Percentiles rank a stretch among this genome's conserved stretches.
These are phyloP conservation scores for Rhynchomys soricoides DNA, from an alignment of 2,113 vertebrate species.

Conservation along the genomic window DNA sequence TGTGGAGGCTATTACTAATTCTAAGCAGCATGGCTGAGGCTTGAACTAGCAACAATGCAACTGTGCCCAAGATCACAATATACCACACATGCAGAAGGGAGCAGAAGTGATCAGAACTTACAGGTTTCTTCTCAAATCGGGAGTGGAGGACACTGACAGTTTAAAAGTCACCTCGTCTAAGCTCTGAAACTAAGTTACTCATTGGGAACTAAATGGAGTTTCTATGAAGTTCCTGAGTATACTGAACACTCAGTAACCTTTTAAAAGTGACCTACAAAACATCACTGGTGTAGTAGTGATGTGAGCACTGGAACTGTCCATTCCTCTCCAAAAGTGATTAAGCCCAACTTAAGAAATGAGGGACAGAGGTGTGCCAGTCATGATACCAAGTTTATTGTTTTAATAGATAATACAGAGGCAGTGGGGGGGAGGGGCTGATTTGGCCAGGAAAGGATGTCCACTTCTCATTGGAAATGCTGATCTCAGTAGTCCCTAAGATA, in stretches of 20 bases:
- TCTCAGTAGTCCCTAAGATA: background rate
- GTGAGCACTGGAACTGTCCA: background rate
- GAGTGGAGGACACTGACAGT: too few relatives aligned
- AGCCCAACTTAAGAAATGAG: background rate
- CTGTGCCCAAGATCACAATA: conserved; percentile 51
- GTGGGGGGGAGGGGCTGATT: background rate
- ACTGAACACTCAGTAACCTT: background rate
- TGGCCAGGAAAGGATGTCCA: background rate
- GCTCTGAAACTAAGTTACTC: background rate
- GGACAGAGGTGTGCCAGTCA: accelerated
- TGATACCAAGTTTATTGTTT: background rate
- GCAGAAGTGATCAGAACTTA: background rate
- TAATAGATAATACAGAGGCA: background rate
- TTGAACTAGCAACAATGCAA: conserved; percentile 78
- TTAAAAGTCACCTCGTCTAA: background rate
- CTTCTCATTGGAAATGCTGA: background rate
- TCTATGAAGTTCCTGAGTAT: background rate
- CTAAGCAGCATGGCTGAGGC: conserved; percentile 58
- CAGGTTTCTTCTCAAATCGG: background rate
- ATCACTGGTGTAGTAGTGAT: background rate
- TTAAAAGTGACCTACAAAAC: background rate
- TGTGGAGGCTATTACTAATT: conserved; percentile 67
- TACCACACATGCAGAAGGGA: conserved; percentile 61
- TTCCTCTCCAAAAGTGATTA: background rate
- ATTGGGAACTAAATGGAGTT: background rate